Evolutionary conservation across 2,888 invertebrate species (phyloP).

Genomic region (Eupithecia centaureata): DNA sequence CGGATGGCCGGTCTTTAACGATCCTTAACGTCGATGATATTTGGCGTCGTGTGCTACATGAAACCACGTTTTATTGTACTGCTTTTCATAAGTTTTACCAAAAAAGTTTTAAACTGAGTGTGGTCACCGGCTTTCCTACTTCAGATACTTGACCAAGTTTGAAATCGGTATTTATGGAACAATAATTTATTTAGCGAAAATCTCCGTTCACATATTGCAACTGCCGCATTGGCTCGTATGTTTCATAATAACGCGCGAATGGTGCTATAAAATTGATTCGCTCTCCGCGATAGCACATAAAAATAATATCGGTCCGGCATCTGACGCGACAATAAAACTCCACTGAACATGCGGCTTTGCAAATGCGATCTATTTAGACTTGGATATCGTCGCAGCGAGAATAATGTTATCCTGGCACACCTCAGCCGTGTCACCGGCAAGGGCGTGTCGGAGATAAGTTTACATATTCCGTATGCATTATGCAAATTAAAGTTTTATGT

Average conservation of each 20-base stretch:
- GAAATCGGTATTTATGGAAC: slow-evolving; percentile 21
- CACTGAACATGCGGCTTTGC: slow-evolving; percentile 65
- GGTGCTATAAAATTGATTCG: slow-evolving; percentile 35
- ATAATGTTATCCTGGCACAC: slow-evolving; percentile 82
- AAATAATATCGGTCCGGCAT: slow-evolving; percentile 54
- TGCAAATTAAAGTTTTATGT: slow-evolving; percentile 83
- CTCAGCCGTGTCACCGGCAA: slow-evolving; percentile 77
- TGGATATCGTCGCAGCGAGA: slow-evolving; percentile 75
- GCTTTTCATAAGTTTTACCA: slow-evolving; percentile 62
- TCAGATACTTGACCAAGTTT: slow-evolving; percentile 41
- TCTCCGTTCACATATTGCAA: slow-evolving; percentile 22
- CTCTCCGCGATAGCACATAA: slow-evolving; percentile 38
- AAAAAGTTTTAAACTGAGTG: slow-evolving; percentile 54
- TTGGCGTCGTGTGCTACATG: slow-evolving; percentile 64
- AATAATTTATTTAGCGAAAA: slow-evolving; percentile 6
- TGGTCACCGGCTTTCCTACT: slow-evolving; percentile 51
- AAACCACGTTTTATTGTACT: slow-evolving; percentile 68
- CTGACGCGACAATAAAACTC: slow-evolving; percentile 61
- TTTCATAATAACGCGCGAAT: slow-evolving; percentile 38
- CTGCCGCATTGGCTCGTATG: slow-evolving; percentile 25
- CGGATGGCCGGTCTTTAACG: slow-evolving; percentile 72
- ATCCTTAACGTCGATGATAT: slow-evolving; percentile 67
- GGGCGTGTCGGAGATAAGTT: slow-evolving; percentile 82
- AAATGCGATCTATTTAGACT: slow-evolving; percentile 78
- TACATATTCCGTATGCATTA: slow-evolving; percentile 83